These are phyloP conservation scores for Sinocyclocheilus maitianheensis DNA, from an alignment of 2,113 vertebrate species.

Conservation along the genomic window DNA sequence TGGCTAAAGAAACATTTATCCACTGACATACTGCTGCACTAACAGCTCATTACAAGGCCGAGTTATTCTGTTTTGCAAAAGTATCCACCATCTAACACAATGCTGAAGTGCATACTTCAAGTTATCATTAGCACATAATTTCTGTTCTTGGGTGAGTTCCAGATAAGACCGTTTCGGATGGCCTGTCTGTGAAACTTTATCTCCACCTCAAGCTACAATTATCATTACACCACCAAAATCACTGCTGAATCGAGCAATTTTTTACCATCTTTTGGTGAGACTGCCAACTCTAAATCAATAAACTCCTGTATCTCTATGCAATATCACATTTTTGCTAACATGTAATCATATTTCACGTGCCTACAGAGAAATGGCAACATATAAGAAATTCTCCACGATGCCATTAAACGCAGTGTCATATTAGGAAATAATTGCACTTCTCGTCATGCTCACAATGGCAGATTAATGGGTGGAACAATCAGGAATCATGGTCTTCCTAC, in stretches of 20 bases:
- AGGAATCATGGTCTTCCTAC: constrained; percentile 29
- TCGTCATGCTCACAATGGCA: constrained; percentile 22
- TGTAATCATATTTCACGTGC: constrained; percentile 29
- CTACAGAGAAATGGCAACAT: constrained; percentile 26
- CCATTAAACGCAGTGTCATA: constrained; percentile 43
- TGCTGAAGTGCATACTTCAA: background rate
- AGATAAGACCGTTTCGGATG: background rate
- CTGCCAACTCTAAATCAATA: constrained; percentile 44
- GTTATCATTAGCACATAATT: constrained; percentile 16
- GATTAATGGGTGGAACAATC: constrained; percentile 24
- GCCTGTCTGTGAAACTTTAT: constrained; percentile 36
- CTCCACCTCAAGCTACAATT: constrained; percentile 35
- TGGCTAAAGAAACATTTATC: background rate
- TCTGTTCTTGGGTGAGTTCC: background rate
- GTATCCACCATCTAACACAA: background rate
- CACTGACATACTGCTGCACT: background rate
- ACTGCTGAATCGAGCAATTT: constrained; percentile 18
- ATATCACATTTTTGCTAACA: constrained; percentile 34
- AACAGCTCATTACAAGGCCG: background rate
- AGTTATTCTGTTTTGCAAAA: background rate
- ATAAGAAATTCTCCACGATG: constrained; percentile 16
- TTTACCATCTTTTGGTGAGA: constrained; percentile 17
- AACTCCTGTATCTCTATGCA: constrained; percentile 35
- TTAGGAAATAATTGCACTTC: constrained; percentile 40
- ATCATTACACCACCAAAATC: constrained; percentile 44